These are phyloP conservation scores for Phylloscopus trochilus DNA, from an alignment of 2,113 vertebrate species.

Conservation along the genomic window DNA sequence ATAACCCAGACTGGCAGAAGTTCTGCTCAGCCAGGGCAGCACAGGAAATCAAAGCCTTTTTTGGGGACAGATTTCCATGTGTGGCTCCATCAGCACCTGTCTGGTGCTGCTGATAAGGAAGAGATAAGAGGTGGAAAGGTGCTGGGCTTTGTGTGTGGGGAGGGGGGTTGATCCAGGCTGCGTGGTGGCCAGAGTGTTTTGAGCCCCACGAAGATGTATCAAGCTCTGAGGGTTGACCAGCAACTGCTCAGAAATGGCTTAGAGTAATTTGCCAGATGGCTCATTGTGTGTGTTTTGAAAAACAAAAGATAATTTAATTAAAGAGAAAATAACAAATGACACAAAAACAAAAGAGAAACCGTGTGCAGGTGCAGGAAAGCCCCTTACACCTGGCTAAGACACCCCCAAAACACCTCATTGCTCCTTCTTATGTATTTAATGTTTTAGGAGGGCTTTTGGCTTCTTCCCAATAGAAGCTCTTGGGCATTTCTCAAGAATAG, in stretches of 20 bases:
- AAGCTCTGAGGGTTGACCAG: not conserved
- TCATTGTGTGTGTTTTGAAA: not conserved
- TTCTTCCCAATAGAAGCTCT: too few species aligned
- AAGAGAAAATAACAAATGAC: not conserved
- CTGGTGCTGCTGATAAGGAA: accelerated
- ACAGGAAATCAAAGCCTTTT: not conserved
- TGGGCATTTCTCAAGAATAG: too few species aligned
- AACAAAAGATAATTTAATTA: not conserved
- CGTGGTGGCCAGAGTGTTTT: not conserved
- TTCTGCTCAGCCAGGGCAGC: not conserved
- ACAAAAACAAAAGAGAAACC: not conserved
- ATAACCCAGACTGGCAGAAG: not conserved
- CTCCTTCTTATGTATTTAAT: too few species aligned
- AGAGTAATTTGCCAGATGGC: not conserved
- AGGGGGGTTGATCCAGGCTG: not conserved
- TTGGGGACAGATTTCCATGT: accelerated
- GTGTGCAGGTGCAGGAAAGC: too few species aligned
- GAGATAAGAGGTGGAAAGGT: not conserved
- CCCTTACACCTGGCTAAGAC: too few species aligned
- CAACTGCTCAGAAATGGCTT: not conserved
- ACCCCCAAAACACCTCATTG: too few species aligned
- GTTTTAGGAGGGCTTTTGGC: too few species aligned
- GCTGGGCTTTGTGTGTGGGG: not conserved
- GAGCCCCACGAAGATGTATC: not conserved
- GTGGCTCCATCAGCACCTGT: accelerated